Evolutionary conservation across 1,140 invertebrate species (phyloP), one percentile per base, ranked within the genome.

Genomic region (Diprion similis): DNA sequence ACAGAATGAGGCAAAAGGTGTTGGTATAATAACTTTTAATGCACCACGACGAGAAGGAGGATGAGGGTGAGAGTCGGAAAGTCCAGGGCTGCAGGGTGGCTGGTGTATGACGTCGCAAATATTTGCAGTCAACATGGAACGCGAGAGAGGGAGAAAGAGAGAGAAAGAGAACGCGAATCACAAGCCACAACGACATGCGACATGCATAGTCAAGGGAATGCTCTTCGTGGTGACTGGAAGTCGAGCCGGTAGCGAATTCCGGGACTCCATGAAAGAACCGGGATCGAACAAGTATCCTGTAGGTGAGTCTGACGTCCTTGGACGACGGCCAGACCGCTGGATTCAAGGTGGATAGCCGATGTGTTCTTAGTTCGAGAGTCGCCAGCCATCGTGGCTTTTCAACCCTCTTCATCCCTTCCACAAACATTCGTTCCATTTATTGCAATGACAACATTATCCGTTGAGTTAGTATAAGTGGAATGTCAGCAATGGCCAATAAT

Each of bases 381-480:
- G 10, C n/a, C 15, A 70, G 19, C 59, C 66, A 19, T 10, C 47
- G 45, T 70, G 59, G 45, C 37, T 37, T 48, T 68, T 37, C 1
- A 10, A 64, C 19, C 10, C 24, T 66, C 24, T 13, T 13, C 71
- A 76, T 45, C 72, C 72, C 48, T 76, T 72, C 46, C 18, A 19
- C 71, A 70, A 65, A 69, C 59, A 70, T 68, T 68, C 68, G 59
- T 74, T 59, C n/a, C n/a, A 9, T 69, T 76, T 76, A 68, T 73
- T 10, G 45, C 10, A 76, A 73, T 46, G 72, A 74, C 68, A 76
- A 76, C 73, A 76, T 76, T 74, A 76, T 76, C 71, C 24, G 70
- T 47, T 68, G 70, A 73, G 74, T 67, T 37, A 18, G 47, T n/a
- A n/a, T n/a, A 69, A 17, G 51, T 13, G n/a, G 51, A 17, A 59